Base-by-base conservation (phyloP, 2,113 vertebrate genomes). In the Rhinolophus sinicus region DNA sequence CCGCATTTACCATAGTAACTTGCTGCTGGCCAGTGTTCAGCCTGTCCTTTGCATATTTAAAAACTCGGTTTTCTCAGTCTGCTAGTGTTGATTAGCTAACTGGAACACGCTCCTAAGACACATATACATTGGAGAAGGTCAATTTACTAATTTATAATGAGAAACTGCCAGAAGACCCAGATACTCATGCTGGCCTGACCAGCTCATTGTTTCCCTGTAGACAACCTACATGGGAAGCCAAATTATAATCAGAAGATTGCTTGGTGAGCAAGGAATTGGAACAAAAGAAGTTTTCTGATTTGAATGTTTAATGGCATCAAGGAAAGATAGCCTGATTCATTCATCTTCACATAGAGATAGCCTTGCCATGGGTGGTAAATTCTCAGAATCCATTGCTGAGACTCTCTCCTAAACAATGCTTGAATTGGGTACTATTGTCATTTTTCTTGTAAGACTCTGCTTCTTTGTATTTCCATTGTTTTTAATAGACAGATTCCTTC, bases 241-340 rank as follows among this genome's bases (percentile, higher is more conserved):
- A 93, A 98, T 98, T 98, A 98, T 91, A 98, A 98, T 98, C 95
- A 97, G 91, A 96, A 95, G 88, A 77, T 95, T 95, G 85, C 96
- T 97, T 97, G 44, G 88, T 88, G 91, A 94, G 77, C 77, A 96
- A 96, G 88, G 85, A 96, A 78, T 95, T 98, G 96, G 94, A 97
- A 96, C 93, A 93, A 95, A 97, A 88, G 94, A 85, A 64, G 81
- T 94, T 95, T 96, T 96, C 69, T 94, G 70, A 96, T 97, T 95
- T 98, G 95, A 96, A 96, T 97, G 88, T 97, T 96, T 96, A 98
- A 87, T 97, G 93, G 86, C 86, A 95, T 95, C 95, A 94, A 96
- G 97, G 72, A 93, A 96, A 93, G 95, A 95, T 89, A 64, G 22
- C 67, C 56, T 95, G 90, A 96, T 95, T 97, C 88, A 80, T 95